Base-by-base conservation (phyloP, 2,797 vertebrate genomes). In the Pogoniulus pusillus region DNA sequence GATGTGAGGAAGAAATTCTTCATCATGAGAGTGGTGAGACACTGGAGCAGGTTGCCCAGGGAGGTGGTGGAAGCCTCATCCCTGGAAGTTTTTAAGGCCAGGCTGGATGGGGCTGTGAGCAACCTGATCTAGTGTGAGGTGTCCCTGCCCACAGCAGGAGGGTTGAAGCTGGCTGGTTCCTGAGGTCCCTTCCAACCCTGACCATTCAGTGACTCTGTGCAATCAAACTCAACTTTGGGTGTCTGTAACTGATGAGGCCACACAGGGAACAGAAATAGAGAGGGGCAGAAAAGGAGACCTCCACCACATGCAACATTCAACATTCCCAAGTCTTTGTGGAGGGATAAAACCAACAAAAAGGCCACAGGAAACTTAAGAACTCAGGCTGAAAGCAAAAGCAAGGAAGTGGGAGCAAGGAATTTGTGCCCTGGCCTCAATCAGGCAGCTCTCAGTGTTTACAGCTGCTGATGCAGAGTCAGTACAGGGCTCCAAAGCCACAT, bases 231-330 rank as follows among this genome's bases (percentile, higher is more conserved):
- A 7, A 34, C 73, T 68, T 13, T 49, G 58, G 7, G 43, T 41
- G n/a, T 34, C 26, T 66, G 27, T 2, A 12, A 81, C 29, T 39
- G 4, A 3, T 3, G 29, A 82, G 15, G 47, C n/a, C 54, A 26
- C 26, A 15, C 5, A 72, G 29, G 0, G 1, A 70, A 41, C 26
- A n/a, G n/a, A 64, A 85, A 74, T 3, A 74, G 2, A 0, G 8
- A 86, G 9, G 8, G 24, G 14, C 16, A 64, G 65, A 87, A 84
- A 66, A 12, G 0, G 1, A 72, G 37, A 69, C 10, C 17, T 45
- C 34, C 10, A 18, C 5, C 27, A 16, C 0, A 1, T 0, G 5
- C 12, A 24, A 57, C 83, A 54, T 17, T 20, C 26, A 13, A 15
- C 1, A 0, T 35, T 68, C 9, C 10, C 7, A 72, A 78, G 45